Conservation (phyloP, 2,113 vertebrate species). For the Prunella fulvescens region DNA sequence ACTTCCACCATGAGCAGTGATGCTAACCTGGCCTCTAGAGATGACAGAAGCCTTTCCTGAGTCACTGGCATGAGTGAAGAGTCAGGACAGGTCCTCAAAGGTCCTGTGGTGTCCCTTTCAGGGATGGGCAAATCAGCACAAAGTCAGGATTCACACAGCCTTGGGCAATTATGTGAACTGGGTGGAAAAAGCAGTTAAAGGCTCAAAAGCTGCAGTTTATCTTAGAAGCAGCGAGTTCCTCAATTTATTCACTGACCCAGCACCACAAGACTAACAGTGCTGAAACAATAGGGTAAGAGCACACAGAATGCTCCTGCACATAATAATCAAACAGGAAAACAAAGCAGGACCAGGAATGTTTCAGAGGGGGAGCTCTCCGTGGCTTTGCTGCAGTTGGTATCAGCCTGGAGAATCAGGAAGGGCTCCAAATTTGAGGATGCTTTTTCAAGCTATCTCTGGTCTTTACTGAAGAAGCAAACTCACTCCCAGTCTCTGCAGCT, state of each 20-base stretch:
- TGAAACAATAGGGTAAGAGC: conserved; percentile 25
- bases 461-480: neutral
- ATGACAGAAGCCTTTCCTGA: neutral
- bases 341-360: neutral
- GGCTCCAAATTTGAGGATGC: neutral
- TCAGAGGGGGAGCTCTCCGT: neutral
- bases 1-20: neutral
- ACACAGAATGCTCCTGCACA: neutral
- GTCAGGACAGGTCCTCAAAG: neutral
- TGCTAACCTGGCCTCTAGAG: neutral
- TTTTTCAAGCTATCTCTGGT: neutral
- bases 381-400: neutral
- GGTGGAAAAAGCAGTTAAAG: neutral
- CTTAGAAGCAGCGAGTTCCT: neutral
- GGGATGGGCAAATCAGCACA: neutral
- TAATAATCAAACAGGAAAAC: neutral
- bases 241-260: neutral
- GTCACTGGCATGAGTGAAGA: neutral
- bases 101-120: neutral
- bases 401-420: neutral
- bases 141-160: neutral
- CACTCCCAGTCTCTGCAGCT: neutral
- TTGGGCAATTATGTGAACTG: neutral
- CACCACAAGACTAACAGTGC: conserved; percentile 1
- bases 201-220: neutral